These are phyloP conservation scores for Pseudococcus viburni DNA, from an alignment of 2,888 invertebrate species.

Conservation along the genomic window DNA sequence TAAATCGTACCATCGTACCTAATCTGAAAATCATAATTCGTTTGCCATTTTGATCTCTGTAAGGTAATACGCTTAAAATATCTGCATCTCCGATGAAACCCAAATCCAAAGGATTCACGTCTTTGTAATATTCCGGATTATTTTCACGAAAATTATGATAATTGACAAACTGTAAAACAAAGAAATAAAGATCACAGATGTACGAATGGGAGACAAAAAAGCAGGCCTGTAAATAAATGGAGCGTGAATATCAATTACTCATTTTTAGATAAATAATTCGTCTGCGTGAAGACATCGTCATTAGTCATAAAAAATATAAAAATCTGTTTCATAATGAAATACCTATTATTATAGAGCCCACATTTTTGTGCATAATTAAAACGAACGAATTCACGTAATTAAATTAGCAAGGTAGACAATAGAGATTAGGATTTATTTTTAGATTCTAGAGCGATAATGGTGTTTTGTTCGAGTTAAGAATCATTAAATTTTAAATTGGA, in stretches of 20 bases:
- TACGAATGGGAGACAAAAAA: not conserved
- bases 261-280: not conserved
- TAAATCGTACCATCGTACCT: constrained; percentile 72
- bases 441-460: not conserved
- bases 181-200: not conserved
- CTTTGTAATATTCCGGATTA: constrained; percentile 79
- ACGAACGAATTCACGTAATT: not conserved
- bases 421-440: constrained; percentile 9
- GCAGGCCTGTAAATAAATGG: not conserved
- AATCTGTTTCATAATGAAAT: not conserved
- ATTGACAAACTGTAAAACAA: constrained; percentile 79
- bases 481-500: not conserved
- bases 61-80: constrained; percentile 82
- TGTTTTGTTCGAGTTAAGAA: not conserved
- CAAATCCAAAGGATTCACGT: constrained; percentile 79
- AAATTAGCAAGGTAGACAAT: not conserved
- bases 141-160: constrained; percentile 83
- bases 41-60: constrained; percentile 82
- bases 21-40: constrained; percentile 82
- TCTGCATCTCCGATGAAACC: constrained; percentile 79
- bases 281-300: not conserved
- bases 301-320: not conserved
- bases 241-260: not conserved
- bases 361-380: constrained; percentile 17
- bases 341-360: not conserved